A percentile compares a stretch with the other conserved stretches of the same genome.
These are phyloP conservation scores for Oxyruncus cristatus DNA, from an alignment of 2,113 vertebrate species.

Conservation along the genomic window DNA sequence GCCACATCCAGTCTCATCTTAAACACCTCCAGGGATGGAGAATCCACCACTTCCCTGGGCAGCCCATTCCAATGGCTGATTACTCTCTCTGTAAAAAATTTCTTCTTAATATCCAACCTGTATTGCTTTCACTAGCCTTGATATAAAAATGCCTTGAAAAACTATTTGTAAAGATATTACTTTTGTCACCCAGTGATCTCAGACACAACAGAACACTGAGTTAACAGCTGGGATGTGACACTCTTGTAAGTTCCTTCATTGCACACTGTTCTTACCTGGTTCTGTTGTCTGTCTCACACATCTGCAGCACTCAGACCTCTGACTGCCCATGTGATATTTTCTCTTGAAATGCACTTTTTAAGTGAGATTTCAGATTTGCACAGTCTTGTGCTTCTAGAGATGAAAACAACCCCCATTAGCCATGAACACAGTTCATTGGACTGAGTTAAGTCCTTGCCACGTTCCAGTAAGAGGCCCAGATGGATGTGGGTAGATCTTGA, in stretches of 20 bases:
- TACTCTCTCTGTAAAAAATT: no score
- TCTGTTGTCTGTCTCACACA: neutral
- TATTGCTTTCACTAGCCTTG: neutral
- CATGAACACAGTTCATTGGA: neutral
- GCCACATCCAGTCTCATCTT: no score
- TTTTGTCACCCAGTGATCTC: neutral
- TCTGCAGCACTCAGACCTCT: neutral
- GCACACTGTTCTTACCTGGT: neutral
- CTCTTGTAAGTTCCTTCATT: neutral
- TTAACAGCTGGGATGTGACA: neutral
- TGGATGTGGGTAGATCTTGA: neutral
- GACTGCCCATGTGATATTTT: neutral
- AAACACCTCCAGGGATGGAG: no score
- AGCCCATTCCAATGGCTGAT: no score
- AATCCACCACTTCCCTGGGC: no score
- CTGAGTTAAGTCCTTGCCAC: neutral
- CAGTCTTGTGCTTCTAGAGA: neutral
- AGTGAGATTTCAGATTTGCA: neutral
- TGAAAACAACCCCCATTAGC: neutral
- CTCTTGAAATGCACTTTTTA: neutral
- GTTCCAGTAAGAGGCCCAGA: neutral
- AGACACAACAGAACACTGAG: neutral
- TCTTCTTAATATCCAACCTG: no score
- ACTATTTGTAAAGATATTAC: neutral
- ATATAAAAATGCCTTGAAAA: neutral